These are phyloP conservation scores for Buphagus erythrorhynchus DNA, from an alignment of 2,797 vertebrate genomes.

Conservation along the genomic window DNA sequence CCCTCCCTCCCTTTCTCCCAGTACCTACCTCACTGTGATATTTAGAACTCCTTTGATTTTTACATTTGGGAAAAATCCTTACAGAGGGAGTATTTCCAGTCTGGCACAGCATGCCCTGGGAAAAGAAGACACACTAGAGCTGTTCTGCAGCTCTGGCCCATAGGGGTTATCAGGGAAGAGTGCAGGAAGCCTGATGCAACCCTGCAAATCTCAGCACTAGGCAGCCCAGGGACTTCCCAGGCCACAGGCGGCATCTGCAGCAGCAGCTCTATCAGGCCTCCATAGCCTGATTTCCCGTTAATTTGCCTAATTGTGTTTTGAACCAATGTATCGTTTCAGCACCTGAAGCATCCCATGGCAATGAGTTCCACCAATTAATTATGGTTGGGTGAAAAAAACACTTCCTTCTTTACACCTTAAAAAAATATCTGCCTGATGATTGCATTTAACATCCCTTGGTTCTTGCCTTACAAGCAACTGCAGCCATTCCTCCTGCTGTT, in stretches of 20 bases:
- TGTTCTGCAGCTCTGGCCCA: not conserved
- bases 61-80: not conserved
- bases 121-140: not conserved
- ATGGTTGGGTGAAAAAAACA: not conserved
- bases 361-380: constrained; percentile 39
- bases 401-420: not conserved
- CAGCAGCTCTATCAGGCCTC: not conserved
- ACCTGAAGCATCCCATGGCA: constrained; percentile 14
- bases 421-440: not conserved
- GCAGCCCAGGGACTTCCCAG: not conserved
- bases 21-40: not conserved
- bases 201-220: not conserved
- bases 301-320: constrained; percentile 52
- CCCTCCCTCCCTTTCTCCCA: not conserved
- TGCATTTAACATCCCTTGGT: not conserved
- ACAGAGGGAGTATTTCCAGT: not conserved
- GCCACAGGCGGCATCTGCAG: not conserved
- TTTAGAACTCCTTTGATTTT: not conserved
- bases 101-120: fast-evolving
- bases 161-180: not conserved
- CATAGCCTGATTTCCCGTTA: constrained; percentile 15
- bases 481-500: not conserved
- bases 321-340: not conserved
- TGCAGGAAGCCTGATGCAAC: not conserved
- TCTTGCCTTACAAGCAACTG: not conserved